Conservation (phyloP, 1,140 invertebrate species). For the Spodoptera litura region DNA sequence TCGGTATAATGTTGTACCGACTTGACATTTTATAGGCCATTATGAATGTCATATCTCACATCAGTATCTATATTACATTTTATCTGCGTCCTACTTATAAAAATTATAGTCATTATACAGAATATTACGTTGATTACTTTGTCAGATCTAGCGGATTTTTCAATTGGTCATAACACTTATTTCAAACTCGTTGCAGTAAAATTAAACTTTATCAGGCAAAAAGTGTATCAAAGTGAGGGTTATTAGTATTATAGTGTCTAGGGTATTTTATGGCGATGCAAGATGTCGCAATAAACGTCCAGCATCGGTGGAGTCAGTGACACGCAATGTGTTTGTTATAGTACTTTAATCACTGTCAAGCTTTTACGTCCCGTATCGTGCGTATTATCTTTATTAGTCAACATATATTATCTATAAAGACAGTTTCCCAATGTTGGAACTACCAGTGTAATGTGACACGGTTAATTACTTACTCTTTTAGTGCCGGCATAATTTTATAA, state of each 20-base stretch:
- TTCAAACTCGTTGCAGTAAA: background rate
- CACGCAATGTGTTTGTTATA: slow-evolving; percentile 34
- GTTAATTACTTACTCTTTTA: slow-evolving; percentile 44
- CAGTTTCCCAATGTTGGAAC: slow-evolving; percentile 41
- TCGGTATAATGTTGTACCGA: slow-evolving; percentile 16
- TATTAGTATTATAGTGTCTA: background rate
- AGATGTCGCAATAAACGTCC: slow-evolving; percentile 27
- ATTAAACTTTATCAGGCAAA: background rate
- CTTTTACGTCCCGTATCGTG: slow-evolving; percentile 37
- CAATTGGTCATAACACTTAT: too few species aligned
- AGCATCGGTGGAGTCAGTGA: background rate
- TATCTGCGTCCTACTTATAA: too few species aligned
- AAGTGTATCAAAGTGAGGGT: too few species aligned
- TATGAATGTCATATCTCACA: slow-evolving; percentile 27
- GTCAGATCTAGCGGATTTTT: too few species aligned
- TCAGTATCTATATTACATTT: slow-evolving; percentile 1
- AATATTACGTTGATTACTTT: too few species aligned
- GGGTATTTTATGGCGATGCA: slow-evolving; percentile 5
- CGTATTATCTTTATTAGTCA: slow-evolving; percentile 45
- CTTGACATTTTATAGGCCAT: background rate
- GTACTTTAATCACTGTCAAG: slow-evolving; percentile 41
- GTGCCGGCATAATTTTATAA: slow-evolving; percentile 49
- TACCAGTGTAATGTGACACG: slow-evolving; percentile 39
- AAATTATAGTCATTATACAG: too few species aligned
- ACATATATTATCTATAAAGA: slow-evolving; percentile 38